phyloP scores from a whole-genome alignment of 2,888 invertebrate species.

The Metellina segmentata region DNA sequence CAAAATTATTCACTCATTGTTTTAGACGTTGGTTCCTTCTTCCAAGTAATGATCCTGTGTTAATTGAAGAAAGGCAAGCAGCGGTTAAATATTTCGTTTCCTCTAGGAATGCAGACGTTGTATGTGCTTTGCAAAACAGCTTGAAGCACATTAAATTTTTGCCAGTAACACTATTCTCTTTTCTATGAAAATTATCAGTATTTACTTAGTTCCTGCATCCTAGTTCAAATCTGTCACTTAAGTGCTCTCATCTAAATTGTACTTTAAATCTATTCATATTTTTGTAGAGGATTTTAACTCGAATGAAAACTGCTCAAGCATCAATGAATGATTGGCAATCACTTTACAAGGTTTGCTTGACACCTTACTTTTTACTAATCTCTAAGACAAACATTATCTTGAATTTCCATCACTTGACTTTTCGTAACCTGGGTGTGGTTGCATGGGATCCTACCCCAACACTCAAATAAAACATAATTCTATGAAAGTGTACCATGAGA shows the following conservation, averaged over 20 bases:
- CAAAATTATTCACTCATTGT: background rate
- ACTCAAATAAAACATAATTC: too few relatives aligned
- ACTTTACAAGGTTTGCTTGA: constrained; percentile 84
- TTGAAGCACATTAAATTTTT: constrained; percentile 85
- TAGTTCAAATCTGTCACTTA: background rate
- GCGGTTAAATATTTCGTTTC: constrained; percentile 87
- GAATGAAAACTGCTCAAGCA: constrained; percentile 85
- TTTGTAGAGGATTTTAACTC: constrained; percentile 84
- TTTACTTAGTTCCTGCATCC: background rate
- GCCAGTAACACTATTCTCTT: constrained; percentile 82
- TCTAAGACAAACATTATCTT: too few relatives aligned
- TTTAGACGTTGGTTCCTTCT: constrained; percentile 86
- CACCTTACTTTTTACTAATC: too few relatives aligned
- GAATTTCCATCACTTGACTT: too few relatives aligned
- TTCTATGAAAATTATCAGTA: background rate
- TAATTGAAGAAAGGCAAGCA: constrained; percentile 86
- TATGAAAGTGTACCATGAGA: too few relatives aligned
- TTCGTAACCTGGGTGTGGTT: too few relatives aligned
- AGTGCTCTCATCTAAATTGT: background rate
- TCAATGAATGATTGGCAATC: constrained; percentile 87
- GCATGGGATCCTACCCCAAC: too few relatives aligned
- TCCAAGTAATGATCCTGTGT: constrained; percentile 85
- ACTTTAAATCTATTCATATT: constrained; percentile 5
- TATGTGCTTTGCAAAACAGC: constrained; percentile 85
- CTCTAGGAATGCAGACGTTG: constrained; percentile 85